These are phyloP conservation scores for Maylandia zebra DNA, from an alignment of 2,113 vertebrate genomes.

Conservation along the genomic window DNA sequence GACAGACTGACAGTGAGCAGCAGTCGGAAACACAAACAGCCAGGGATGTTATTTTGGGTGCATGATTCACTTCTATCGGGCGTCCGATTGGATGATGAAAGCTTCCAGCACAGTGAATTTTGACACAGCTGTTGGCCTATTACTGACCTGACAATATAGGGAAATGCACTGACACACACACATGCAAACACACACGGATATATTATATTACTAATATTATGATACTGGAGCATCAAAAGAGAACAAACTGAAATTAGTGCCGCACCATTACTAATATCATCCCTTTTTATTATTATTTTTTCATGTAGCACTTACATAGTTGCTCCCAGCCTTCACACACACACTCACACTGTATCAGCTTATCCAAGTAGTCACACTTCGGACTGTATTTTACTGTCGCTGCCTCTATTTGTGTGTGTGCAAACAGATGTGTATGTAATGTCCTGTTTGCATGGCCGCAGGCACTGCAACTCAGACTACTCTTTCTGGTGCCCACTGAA, in stretches of 20 bases:
- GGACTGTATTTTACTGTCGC: neutral
- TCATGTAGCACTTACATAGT: neutral
- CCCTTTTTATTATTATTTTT: neutral
- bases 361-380: neutral
- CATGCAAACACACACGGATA: neutral
- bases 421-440: neutral
- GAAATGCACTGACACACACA: neutral
- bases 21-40: slow-evolving; percentile 57
- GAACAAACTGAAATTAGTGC: neutral
- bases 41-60: slow-evolving; percentile 59
- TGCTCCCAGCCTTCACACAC: neutral
- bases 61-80: slow-evolving; percentile 50
- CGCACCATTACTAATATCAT: neutral
- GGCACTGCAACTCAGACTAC: slow-evolving; percentile 19
- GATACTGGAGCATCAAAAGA: neutral
- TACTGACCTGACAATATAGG: slow-evolving; percentile 1
- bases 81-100: slow-evolving; percentile 53
- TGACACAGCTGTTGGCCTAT: slow-evolving; percentile 49
- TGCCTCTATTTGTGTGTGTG: neutral
- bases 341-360: neutral
- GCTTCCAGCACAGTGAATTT: slow-evolving; percentile 39
- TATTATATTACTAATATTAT: neutral
- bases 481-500: slow-evolving; percentile 30
- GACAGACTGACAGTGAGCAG: slow-evolving; percentile 13
- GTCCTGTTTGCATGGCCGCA: slow-evolving; percentile 25